Evolutionary conservation across 2,113 vertebrate species (phyloP).

Genomic region (Fregata magnificens): DNA sequence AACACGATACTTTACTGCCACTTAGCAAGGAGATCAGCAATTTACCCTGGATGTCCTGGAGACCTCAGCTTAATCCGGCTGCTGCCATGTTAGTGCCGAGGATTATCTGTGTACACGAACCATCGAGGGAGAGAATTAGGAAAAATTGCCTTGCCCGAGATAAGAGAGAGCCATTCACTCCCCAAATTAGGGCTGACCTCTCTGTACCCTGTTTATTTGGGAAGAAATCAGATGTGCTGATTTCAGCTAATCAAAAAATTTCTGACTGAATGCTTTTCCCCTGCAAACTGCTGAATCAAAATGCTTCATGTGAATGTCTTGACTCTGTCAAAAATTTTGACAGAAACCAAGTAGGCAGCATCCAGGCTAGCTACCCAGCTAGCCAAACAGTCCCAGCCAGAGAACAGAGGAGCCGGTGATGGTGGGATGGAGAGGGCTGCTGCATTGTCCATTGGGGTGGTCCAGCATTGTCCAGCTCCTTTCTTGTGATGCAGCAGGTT

Average conservation of each 20-base stretch:
- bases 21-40: not conserved
- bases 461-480: not conserved
- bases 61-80: not conserved
- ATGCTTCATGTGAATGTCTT: not conserved
- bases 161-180: not conserved
- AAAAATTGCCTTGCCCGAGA: not conserved
- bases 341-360: not conserved
- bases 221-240: not conserved
- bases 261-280: not conserved
- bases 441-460: not conserved
- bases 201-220: not conserved
- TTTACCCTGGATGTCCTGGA: not conserved
- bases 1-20: fast-evolving
- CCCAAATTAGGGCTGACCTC: not conserved
- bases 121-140: not conserved
- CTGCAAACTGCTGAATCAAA: not conserved
- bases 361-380: not conserved
- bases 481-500: not conserved
- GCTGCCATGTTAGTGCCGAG: not conserved
- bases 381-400: not conserved
- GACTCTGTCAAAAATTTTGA: not conserved
- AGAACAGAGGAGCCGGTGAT: not conserved
- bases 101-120: not conserved
- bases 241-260: not conserved
- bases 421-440: not conserved